Conservation (phyloP, 2,113 vertebrate genomes). For the Syrmaticus mikado region DNA sequence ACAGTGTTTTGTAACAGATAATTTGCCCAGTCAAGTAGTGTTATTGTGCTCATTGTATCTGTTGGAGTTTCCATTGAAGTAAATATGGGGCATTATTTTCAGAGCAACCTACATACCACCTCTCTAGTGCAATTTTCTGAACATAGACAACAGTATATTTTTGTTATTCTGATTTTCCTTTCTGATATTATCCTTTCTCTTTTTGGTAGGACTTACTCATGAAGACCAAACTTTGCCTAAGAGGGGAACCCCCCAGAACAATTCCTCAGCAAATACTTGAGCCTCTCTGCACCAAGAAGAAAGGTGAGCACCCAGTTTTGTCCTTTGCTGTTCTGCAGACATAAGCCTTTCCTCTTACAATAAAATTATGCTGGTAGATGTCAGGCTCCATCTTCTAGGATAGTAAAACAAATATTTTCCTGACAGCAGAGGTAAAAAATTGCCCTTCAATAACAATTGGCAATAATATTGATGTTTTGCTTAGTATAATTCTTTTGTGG, state of each 20-base stretch:
- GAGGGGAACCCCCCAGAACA: neutral
- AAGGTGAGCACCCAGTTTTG: neutral
- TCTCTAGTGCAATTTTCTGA: neutral
- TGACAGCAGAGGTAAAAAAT: neutral
- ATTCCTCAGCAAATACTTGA: neutral
- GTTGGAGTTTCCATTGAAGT: no score
- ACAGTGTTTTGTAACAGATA: no score
- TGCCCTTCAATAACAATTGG: neutral
- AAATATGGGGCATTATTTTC: no score
- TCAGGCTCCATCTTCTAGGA: neutral
- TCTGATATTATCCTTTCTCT: neutral
- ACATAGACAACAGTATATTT: neutral
- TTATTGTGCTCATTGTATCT: no score
- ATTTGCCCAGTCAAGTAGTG: no score
- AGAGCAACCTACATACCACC: no score
- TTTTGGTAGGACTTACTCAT: neutral
- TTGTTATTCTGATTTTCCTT: neutral
- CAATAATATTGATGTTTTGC: neutral
- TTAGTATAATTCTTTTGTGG: neutral
- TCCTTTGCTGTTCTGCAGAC: neutral
- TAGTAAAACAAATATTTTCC: neutral
- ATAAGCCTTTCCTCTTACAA: neutral
- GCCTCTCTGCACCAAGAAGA: neutral
- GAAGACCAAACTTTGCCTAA: neutral
- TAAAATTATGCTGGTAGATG: neutral